Percentiles rank a stretch among this genome's conserved stretches.
phyloP scores from a whole-genome alignment of 2,888 invertebrate species.

The Eilema depressum region DNA sequence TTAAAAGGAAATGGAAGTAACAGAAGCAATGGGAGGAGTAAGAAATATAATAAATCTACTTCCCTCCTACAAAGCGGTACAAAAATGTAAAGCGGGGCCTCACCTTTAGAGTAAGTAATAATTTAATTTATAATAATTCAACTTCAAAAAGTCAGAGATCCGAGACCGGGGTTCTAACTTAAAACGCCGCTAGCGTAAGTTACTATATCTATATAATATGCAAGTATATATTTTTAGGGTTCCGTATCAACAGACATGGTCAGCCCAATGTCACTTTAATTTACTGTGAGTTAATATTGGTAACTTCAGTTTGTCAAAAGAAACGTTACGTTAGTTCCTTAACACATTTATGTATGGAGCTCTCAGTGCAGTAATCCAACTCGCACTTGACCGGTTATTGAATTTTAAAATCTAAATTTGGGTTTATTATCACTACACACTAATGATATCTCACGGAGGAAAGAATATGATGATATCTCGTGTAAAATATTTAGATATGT shows the following conservation, averaged over 20 bases:
- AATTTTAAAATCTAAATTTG: no score
- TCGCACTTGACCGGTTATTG: no score
- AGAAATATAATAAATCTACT: not conserved
- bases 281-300: not conserved
- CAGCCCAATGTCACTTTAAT: not conserved
- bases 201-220: not conserved
- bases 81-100: not conserved
- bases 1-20: no score
- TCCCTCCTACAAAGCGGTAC: not conserved
- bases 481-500: no score
- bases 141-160: not conserved
- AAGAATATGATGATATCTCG: no score
- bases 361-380: not conserved
- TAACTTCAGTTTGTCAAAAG: not conserved
- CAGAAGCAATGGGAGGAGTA: not conserved
- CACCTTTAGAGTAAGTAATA: not conserved
- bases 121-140: not conserved
- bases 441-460: no score
- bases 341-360: not conserved
- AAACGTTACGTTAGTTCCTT: no score
- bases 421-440: no score
- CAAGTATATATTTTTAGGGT: not conserved
- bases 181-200: not conserved
- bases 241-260: not conserved
- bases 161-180: not conserved